These are phyloP conservation scores for Campylomormyrus tamandua DNA, from an alignment of 2,113 vertebrate species.

Conservation along the genomic window DNA sequence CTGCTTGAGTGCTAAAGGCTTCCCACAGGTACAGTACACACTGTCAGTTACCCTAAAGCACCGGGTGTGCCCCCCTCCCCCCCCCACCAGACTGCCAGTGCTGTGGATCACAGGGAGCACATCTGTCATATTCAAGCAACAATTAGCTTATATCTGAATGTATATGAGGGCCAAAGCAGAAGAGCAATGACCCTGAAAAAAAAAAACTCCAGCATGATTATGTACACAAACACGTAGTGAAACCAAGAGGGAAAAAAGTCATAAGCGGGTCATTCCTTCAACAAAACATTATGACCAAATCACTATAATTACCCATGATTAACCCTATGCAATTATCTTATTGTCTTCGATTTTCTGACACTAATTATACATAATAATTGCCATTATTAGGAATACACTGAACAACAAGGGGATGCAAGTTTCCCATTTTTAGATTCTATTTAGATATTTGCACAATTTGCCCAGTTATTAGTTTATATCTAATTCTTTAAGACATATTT, in stretches of 20 bases:
- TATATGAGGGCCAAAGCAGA: not conserved
- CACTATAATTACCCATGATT: constrained; percentile 7
- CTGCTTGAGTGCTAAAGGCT: constrained; percentile 79
- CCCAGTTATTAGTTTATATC: not conserved
- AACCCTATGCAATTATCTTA: constrained; percentile 10
- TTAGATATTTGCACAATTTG: not conserved
- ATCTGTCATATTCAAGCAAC: not conserved
- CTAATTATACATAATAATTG: constrained; percentile 3
- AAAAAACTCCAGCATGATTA: not conserved
- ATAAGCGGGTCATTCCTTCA: constrained; percentile 7
- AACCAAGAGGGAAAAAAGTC: not conserved
- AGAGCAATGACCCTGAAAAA: not conserved
- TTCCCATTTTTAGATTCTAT: not conserved
- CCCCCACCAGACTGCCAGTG: not conserved
- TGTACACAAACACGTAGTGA: not conserved
- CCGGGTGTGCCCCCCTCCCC: constrained; percentile 23
- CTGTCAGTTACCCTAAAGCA: constrained; percentile 46
- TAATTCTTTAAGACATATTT: not conserved
- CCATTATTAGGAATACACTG: constrained; percentile 4
- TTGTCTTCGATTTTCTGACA: constrained; percentile 8
- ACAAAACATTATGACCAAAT: constrained; percentile 6
- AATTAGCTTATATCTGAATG: not conserved
- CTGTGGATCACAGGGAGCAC: not conserved
- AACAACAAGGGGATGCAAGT: not conserved
- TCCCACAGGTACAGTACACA: constrained; percentile 76